Base-by-base conservation (phyloP, 2,797 vertebrate genomes). In the Anguilla anguilla region DNA sequence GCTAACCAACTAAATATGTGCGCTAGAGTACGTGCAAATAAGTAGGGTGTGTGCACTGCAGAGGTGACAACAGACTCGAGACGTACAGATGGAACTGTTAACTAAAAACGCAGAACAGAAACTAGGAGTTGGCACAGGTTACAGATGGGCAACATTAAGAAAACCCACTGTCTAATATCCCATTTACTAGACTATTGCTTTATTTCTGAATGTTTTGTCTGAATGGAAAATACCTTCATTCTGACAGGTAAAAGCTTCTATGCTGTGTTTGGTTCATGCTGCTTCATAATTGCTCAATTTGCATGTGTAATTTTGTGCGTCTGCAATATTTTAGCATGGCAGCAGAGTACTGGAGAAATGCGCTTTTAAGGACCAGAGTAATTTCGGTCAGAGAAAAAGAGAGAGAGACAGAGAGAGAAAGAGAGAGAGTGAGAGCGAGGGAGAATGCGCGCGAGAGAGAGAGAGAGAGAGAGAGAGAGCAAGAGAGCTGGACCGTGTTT, bases 21-120 rank as follows among this genome's bases (percentile, higher is more conserved):
- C 92, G 1, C 89, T 89, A 91, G 87, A 46, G 87, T 90, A 91
- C 85, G 61, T 89, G 91, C 85, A 89, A 91, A 86, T 77, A 89
- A 74, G 53, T 64, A 49, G 77, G 82, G 59, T 90, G 10, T 85
- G 19, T 64, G 35, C 89, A 77, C 61, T 28, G 64, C 5, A 43
- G 51, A 25, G 61, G 64, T 7, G 59, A 17, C 31, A 46, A 85
- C 17, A 84, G 86, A 84, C 86, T 84, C 1, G 77, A 57, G 83
- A 49, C 83, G 74, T 28, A 74, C 74, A 7, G 85, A 22, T 43
- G 49, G 79, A 35, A 59, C 55, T 49, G 89, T 88, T 89, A 90
- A 90, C 89, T 90, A 86, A 86, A 85, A 94, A 92, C 92, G 91
- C 92, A 91, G 88, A 87, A 89, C 92, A 93, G 92, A 93, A 93